phyloP scores from a whole-genome alignment of 2,113 vertebrate genomes.

The Cynocephalus volans region DNA sequence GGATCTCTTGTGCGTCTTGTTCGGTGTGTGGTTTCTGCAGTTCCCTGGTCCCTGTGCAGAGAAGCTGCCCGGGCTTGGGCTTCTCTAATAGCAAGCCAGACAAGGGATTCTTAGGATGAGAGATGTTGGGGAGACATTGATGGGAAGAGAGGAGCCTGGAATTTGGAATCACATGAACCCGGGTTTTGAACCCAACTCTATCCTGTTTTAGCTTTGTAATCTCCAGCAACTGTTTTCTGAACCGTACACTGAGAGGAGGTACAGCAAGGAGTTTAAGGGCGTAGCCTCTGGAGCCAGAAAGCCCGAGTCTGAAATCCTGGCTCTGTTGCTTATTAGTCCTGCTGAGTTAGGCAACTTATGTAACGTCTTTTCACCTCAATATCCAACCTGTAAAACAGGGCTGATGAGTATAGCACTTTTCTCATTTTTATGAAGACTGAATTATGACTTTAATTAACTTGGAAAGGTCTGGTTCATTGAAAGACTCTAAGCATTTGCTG shows the following conservation, averaged over 20 bases:
- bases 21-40: accelerated
- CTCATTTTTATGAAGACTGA: slow-evolving; percentile 35
- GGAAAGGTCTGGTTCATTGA: not conserved
- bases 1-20: not conserved
- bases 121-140: not conserved
- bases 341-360: not conserved
- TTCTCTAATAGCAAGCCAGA: not conserved
- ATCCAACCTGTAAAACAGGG: not conserved
- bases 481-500: not conserved
- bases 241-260: not conserved
- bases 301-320: not conserved
- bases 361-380: not conserved
- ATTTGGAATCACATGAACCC: not conserved
- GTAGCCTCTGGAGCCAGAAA: not conserved
- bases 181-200: not conserved
- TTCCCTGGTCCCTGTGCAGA: not conserved
- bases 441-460: slow-evolving; percentile 36
- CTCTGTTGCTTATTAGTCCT: not conserved
- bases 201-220: not conserved
- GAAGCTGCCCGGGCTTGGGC: not conserved
- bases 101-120: not conserved
- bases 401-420: not conserved
- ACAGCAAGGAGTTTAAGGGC: not conserved
- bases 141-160: not conserved
- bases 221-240: slow-evolving; percentile 4